Evolutionary conservation across 2,113 vertebrate genomes (phyloP), one percentile per base, ranked within the genome.

Genomic region (Clarias magur): DNA sequence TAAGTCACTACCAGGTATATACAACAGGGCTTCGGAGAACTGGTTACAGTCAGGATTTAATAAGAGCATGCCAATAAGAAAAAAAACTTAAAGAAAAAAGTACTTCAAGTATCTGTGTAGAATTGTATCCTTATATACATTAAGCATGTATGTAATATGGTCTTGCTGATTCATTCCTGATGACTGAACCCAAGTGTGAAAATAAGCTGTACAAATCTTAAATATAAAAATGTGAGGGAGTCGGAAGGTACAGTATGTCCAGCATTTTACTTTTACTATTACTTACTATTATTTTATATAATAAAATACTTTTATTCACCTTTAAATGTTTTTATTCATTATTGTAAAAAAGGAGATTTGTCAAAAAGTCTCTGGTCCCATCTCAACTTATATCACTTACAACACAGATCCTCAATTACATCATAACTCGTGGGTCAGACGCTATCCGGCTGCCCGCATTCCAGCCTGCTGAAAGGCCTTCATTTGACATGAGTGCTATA

Each of bases 401-500:
- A 30, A 9, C 27, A 30, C 15, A 34, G 54, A 60, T 30, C 48
- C 42, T 70, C 81, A 27, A 84, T 88, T 80, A 90, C 88, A 88
- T 91, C 90, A 92, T 81, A 59, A 72, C 81, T 34, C 34, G n/a
- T 62, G 38, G 75, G 70, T 85, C 54, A 65, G 16, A 3, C 16
- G 60, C 86, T 79, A 82, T 89, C 82, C 65, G 25, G 59, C 57
- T 56, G 1, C 53, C 72, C 17, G 3, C 86, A 82, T 88, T 88
- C 70, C 83, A 72, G 70, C 42, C 48, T 57, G 60, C 34, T 84
- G 79, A 86, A 57, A 87, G 83, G 76, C 59, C 79, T 67, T 67
- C 90, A 81, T 59, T 54, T 92, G 87, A 90, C 91, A 92, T 89
- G 80, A 90, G 68, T 83, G 88, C 89, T 90, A 88, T 91, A 91